Evolutionary conservation across 2,888 invertebrate species (phyloP).

Genomic region (Erebia epiphron): DNA sequence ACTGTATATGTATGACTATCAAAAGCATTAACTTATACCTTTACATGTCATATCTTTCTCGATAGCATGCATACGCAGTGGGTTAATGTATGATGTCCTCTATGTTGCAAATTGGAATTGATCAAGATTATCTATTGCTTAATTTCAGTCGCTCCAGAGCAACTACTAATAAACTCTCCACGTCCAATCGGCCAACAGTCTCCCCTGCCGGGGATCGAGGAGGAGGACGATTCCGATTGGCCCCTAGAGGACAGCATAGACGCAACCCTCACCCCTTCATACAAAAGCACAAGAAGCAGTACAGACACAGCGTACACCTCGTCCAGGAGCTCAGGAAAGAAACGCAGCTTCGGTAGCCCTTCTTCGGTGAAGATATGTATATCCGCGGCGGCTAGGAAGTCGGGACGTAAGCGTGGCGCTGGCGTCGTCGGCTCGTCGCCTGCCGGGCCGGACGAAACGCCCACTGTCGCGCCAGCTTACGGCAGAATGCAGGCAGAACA

Average conservation of each 20-base stretch:
- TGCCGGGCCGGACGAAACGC: conserved; percentile 62
- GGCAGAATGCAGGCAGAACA: conserved; percentile 96
- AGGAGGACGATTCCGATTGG: conserved; percentile 89
- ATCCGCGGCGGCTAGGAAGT: conserved; percentile 80
- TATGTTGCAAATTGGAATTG: neutral
- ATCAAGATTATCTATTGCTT: conserved; percentile 43
- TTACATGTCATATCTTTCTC: too few species aligned
- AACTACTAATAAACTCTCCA: conserved; percentile 74
- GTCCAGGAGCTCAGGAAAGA: conserved; percentile 79
- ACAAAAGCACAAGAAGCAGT: conserved; percentile 78
- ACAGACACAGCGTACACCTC: conserved; percentile 78
- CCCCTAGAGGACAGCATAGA: conserved; percentile 80
- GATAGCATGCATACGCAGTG: too few species aligned
- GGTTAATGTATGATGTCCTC: too few species aligned
- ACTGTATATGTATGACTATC: too few species aligned
- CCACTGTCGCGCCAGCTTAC: conserved; percentile 61
- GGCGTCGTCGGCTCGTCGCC: conserved; percentile 59
- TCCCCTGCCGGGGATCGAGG: conserved; percentile 91
- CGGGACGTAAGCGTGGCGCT: conserved; percentile 79
- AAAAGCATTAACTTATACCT: too few species aligned
- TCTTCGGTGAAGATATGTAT: conserved; percentile 84
- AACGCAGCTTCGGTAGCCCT: conserved; percentile 77
- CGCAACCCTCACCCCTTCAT: conserved; percentile 76
- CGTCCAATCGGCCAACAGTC: conserved; percentile 86
- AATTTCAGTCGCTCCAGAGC: conserved; percentile 80